phyloP scores from a whole-genome alignment of 2,888 invertebrate species.

The Ochlodes sylvanus region DNA sequence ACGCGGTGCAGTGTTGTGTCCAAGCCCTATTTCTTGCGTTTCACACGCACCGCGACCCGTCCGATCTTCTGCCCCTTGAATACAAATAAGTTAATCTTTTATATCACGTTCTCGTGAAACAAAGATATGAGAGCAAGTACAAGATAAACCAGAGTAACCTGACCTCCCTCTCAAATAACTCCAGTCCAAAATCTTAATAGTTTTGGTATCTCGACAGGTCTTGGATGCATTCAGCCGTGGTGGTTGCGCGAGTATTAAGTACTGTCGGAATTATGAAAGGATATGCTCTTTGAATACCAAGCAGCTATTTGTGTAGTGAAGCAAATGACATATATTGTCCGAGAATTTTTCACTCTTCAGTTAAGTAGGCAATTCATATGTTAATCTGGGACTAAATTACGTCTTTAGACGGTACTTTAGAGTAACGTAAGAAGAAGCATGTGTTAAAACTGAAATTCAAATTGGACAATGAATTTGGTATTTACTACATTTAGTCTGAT shows the following conservation, averaged over 20 bases:
- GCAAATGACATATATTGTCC: conserved; percentile 50
- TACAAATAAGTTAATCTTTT: conserved; percentile 85
- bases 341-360: conserved; percentile 56
- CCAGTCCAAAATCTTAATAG: conserved; percentile 41
- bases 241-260: conserved; percentile 79
- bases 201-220: conserved; percentile 52
- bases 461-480: background rate
- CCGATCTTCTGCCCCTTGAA: conserved; percentile 69
- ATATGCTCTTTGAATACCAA: conserved; percentile 81
- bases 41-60: conserved; percentile 58
- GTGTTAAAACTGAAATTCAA: background rate
- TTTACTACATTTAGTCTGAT: too few species aligned
- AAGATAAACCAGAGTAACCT: conserved; percentile 62
- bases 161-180: conserved; percentile 54
- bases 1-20: conserved; percentile 2
- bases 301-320: conserved; percentile 65
- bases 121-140: conserved; percentile 78
- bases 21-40: conserved; percentile 53
- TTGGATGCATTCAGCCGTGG: conserved; percentile 58
- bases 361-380: conserved; percentile 64
- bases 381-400: conserved; percentile 57
- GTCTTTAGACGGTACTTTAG: conserved; percentile 36
- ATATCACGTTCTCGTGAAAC: conserved; percentile 82
- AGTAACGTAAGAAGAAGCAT: conserved; percentile 39
- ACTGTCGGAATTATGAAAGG: conserved; percentile 80